Evolutionary conservation across 2,113 vertebrate species (phyloP), one percentile per base, ranked within the genome.

Genomic region (Gyps fulvus): DNA sequence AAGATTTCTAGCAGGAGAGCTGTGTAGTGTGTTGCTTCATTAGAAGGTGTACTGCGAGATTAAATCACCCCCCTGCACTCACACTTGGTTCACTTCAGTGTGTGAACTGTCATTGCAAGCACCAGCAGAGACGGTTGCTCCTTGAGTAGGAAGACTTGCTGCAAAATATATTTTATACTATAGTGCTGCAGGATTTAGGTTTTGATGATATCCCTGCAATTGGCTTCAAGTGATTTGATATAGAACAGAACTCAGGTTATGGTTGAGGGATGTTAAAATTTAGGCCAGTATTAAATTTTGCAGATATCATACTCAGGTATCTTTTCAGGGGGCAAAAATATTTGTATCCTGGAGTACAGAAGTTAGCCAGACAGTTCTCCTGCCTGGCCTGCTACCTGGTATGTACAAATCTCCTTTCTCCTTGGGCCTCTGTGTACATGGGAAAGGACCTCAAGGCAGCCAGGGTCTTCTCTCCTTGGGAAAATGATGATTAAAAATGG

Each of bases 1-100:
- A 91, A 90, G 85, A 96, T 96, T 93, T 96, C 85, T 74, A 86
- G 43, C 45, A 62, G 93, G 83, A 95, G 57, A 71, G 13, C 13
- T 72, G 29, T 36, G 29, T 20, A 54, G 23, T n/a, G 21, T 45
- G 29, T 61, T 86, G 18, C 55, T 94, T 92, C 83, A 78, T 84
- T 86, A 83, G 85, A 81, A 94, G n/a, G 22, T 58, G 3, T 49
- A 42, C 9, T 91, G 47, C 77, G 96, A 94, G 59, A 91, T 43
- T 76, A 88, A 93, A 85, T 87, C 82, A 88, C 38, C 36, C 59
- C 61, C 43, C 6, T 23, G 15, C 50, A 54, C 12, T 49, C 38
- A 22, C 6, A 31, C 8, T 10, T 57, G 11, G 9, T 25, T 83
- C 22, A 27, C 8, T 47, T 62, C 11, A 62, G 13, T 38, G 42